Conservation (phyloP, 2,888 invertebrate genomes). For the Tromatobia lineatoria region DNA sequence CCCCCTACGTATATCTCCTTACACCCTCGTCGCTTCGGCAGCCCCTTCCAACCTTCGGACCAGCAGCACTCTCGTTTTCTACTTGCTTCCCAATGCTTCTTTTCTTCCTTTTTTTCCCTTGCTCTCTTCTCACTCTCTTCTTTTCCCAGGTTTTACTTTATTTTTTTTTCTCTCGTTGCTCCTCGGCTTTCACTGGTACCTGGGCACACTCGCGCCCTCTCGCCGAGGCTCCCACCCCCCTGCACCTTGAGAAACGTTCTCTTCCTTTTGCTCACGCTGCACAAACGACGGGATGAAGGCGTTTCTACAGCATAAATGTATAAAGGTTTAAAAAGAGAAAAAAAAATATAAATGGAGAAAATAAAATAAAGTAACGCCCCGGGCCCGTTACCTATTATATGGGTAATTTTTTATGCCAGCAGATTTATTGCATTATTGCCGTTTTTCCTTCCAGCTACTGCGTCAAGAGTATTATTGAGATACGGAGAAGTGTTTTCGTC, state of each 20-base stretch:
- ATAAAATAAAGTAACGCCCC: conserved; percentile 7
- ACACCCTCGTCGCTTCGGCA: conserved; percentile 66
- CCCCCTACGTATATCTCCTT: conserved; percentile 75
- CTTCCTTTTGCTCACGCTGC: conserved; percentile 46
- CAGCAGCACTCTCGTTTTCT: conserved; percentile 69
- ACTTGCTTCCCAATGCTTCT: conserved; percentile 58
- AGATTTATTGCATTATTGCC: conserved; percentile 31
- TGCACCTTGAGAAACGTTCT: conserved; percentile 43
- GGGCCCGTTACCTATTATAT: conserved; percentile 28
- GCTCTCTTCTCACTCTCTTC: conserved; percentile 52
- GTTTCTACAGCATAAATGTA: conserved; percentile 42
- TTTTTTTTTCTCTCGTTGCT: conserved; percentile 25
- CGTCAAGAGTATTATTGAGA: conserved; percentile 1
- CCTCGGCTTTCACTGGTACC: conserved; percentile 53
- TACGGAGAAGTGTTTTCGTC: conserved; percentile 17
- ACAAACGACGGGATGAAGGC: conserved; percentile 49
- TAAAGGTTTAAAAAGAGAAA: conserved; percentile 42
- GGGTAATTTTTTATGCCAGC: conserved; percentile 31
- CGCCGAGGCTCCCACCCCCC: conserved; percentile 65
- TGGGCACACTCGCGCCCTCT: conserved; percentile 58
- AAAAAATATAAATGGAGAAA: neutral
- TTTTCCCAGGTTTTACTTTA: conserved; percentile 41
- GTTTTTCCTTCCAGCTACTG: neutral
- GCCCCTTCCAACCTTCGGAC: conserved; percentile 57
- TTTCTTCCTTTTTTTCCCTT: conserved; percentile 52